These are phyloP conservation scores for Ophioninae sp. DNA, from an alignment of 2,888 invertebrate genomes.

Conservation along the genomic window DNA sequence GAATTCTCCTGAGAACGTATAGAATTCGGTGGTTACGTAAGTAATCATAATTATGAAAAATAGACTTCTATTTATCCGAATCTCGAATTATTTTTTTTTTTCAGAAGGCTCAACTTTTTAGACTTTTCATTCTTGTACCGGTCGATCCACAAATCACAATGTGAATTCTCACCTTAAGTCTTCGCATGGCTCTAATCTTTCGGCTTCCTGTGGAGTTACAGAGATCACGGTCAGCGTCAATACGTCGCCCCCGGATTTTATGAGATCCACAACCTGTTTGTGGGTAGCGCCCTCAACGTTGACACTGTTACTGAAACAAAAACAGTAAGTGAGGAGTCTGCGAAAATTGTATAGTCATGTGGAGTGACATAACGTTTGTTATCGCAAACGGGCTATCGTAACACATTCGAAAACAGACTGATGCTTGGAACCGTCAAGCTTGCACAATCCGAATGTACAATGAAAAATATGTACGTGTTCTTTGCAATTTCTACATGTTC, in stretches of 20 bases:
- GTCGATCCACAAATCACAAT: neutral
- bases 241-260: slow-evolving; percentile 99
- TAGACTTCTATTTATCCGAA: too few relatives aligned
- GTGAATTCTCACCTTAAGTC: slow-evolving; percentile 75
- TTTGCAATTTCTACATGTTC: neutral
- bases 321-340: slow-evolving; percentile 9
- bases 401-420: neutral
- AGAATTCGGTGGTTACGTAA: too few relatives aligned
- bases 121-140: too few relatives aligned
- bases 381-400: neutral
- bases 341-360: neutral
- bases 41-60: too few relatives aligned
- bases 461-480: neutral
- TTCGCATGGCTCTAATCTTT: slow-evolving; percentile 80
- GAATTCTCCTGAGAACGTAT: too few relatives aligned
- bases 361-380: neutral
- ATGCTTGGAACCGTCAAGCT: neutral
- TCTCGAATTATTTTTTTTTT: too few relatives aligned
- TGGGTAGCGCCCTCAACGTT: slow-evolving; percentile 99
- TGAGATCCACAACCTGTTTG: slow-evolving; percentile 99
- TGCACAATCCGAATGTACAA: neutral
- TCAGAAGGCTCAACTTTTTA: too few relatives aligned
- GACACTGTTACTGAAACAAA: slow-evolving; percentile 93
- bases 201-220: slow-evolving; percentile 92
- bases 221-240: slow-evolving; percentile 98